Evolutionary conservation across 2,888 invertebrate genomes (phyloP).

Genomic region (Itoplectis maculator): DNA sequence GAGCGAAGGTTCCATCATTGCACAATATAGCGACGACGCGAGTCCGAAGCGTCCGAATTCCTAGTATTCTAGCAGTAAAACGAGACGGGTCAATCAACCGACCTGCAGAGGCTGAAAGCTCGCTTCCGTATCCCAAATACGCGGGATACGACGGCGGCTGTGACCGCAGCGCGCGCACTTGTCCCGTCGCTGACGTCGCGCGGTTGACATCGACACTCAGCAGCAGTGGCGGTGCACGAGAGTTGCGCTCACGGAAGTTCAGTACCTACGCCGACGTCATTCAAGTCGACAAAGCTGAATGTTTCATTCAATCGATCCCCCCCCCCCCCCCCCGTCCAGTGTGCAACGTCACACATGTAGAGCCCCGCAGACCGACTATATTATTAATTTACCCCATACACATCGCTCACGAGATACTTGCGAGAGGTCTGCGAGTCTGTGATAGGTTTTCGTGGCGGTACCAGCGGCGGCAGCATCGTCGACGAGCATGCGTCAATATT

Average conservation of each 20-base stretch:
- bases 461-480: not conserved
- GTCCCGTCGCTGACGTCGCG: slow-evolving; percentile 43
- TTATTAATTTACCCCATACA: slow-evolving; percentile 71
- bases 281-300: slow-evolving; percentile 70
- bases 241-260: slow-evolving; percentile 12
- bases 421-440: slow-evolving; percentile 1
- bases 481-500: not conserved
- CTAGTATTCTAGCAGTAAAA: slow-evolving; percentile 27
- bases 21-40: not conserved
- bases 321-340: slow-evolving; percentile 41
- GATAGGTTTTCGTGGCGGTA: not conserved
- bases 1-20: not conserved
- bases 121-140: not conserved
- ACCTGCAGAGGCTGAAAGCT: slow-evolving; percentile 4
- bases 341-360: slow-evolving; percentile 79
- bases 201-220: slow-evolving; percentile 58
- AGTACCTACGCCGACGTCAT: slow-evolving; percentile 62
- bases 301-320: slow-evolving; percentile 79
- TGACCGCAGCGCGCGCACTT: not conserved
- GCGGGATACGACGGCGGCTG: not conserved
- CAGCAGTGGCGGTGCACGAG: not conserved
- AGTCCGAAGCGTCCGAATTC: not conserved
- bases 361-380: slow-evolving; percentile 71
- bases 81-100: slow-evolving; percentile 36
- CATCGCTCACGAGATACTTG: slow-evolving; percentile 19